phyloP scores from a whole-genome alignment of 2,797 vertebrate species.

The Glossophaga mutica region DNA sequence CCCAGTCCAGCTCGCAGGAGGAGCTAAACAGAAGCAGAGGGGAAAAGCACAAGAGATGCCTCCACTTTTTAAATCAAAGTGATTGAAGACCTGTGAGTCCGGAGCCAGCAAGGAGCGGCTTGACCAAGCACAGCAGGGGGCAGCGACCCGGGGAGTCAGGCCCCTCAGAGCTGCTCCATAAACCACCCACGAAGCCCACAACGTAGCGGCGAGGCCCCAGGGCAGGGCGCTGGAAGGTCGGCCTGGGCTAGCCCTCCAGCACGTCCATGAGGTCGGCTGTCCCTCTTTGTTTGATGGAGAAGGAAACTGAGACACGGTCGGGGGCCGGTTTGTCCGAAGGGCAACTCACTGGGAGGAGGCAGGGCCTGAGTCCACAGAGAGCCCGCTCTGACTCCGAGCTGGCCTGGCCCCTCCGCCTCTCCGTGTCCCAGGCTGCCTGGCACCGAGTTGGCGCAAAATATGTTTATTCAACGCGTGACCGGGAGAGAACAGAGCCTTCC shows the following conservation, averaged over 20 bases:
- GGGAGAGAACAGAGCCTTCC: not conserved
- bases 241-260: not conserved
- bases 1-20: not conserved
- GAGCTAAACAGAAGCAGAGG: not conserved
- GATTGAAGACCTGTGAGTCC: not conserved
- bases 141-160: not conserved
- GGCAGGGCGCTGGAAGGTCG: fast-evolving
- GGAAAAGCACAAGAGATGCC: too few relatives aligned
- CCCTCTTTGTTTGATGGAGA: not conserved
- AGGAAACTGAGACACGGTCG: not conserved
- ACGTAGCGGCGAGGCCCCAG: fast-evolving
- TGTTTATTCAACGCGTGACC: not conserved
- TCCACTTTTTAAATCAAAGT: not conserved
- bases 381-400: not conserved
- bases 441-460: not conserved
- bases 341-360: not conserved
- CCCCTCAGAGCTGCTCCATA: fast-evolving
- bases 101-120: fast-evolving
- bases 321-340: not conserved
- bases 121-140: not conserved
- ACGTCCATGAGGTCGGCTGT: not conserved
- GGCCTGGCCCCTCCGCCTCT: not conserved
- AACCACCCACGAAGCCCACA: fast-evolving
- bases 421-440: not conserved
- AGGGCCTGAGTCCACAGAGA: not conserved